A percentile compares a stretch with the other conserved stretches of the same genome.
phyloP scores from a whole-genome alignment of 2,888 invertebrate species.

The Melanostoma mellinum region DNA sequence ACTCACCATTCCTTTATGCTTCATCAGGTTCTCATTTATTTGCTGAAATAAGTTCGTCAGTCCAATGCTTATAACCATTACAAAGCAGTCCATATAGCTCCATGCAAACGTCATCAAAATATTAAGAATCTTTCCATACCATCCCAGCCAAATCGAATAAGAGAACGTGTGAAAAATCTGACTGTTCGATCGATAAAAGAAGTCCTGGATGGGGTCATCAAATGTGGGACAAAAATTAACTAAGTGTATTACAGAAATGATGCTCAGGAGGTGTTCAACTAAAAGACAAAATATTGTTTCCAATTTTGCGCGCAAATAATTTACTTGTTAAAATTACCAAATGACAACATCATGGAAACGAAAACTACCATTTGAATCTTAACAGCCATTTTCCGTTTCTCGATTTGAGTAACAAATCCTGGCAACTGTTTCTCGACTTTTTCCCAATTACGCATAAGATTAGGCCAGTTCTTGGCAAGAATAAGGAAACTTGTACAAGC shows the following conservation, averaged over 20 bases:
- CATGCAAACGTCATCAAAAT: constrained; percentile 86
- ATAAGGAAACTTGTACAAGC: constrained; percentile 80
- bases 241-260: constrained; percentile 77
- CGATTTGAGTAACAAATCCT: constrained; percentile 76
- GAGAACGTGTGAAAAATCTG: constrained; percentile 77
- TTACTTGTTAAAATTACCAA: constrained; percentile 77
- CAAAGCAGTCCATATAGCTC: constrained; percentile 89
- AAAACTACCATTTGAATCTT: constrained; percentile 82
- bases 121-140: constrained; percentile 82
- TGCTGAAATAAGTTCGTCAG: constrained; percentile 86
- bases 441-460: constrained; percentile 82
- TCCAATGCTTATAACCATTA: constrained; percentile 88
- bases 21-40: constrained; percentile 83
- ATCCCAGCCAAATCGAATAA: constrained; percentile 76
- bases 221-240: constrained; percentile 77
- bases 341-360: constrained; percentile 82
- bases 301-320: constrained; percentile 56
- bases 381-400: constrained; percentile 78
- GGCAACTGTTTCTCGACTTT: constrained; percentile 82
- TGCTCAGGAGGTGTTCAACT: constrained; percentile 80
- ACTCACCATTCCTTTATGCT: constrained; percentile 83
- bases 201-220: constrained; percentile 78
- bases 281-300: background rate
- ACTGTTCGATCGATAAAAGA: constrained; percentile 76
- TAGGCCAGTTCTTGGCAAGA: constrained; percentile 83